phyloP scores from a whole-genome alignment of 2,888 invertebrate species.

The Stegana nigrithorax region DNA sequence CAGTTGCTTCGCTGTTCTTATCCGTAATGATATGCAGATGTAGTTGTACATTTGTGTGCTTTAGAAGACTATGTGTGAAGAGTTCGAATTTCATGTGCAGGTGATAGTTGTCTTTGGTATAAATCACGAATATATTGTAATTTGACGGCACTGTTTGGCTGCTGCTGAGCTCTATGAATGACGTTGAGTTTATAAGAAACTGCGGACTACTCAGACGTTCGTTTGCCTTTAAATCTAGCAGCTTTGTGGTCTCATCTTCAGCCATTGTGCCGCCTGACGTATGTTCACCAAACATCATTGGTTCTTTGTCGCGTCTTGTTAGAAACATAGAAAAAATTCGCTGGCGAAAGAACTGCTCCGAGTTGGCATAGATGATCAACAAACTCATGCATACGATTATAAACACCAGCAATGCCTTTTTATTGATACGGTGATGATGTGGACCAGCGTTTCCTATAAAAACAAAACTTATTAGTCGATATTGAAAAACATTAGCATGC shows the following conservation, averaged over 20 bases:
- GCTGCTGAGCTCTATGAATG: constrained; percentile 36
- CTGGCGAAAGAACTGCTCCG: constrained; percentile 53
- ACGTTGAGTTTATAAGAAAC: constrained; percentile 44
- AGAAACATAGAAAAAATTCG: constrained; percentile 53
- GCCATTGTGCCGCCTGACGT: too few species aligned
- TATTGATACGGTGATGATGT: too few species aligned
- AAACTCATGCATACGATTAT: constrained; percentile 59
- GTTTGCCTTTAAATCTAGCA: too few species aligned
- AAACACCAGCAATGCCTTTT: constrained; percentile 54
- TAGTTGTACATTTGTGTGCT: constrained; percentile 69
- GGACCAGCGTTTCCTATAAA: too few species aligned
- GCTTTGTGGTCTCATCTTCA: not conserved
- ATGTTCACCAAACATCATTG: too few species aligned
- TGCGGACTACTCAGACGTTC: constrained; percentile 19
- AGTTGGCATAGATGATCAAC: constrained; percentile 63
- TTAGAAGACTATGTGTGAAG: constrained; percentile 63
- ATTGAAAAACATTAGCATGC: too few species aligned
- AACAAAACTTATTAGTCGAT: too few species aligned
- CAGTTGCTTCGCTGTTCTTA: constrained; percentile 71
- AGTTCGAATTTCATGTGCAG: constrained; percentile 66
- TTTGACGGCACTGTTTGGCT: constrained; percentile 43
- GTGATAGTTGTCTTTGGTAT: constrained; percentile 66
- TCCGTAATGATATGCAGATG: constrained; percentile 76
- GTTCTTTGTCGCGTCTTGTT: constrained; percentile 31
- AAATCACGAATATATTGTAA: constrained; percentile 67